phyloP scores from a whole-genome alignment of 2,888 invertebrate genomes.

The Agrotis exclamationis region DNA sequence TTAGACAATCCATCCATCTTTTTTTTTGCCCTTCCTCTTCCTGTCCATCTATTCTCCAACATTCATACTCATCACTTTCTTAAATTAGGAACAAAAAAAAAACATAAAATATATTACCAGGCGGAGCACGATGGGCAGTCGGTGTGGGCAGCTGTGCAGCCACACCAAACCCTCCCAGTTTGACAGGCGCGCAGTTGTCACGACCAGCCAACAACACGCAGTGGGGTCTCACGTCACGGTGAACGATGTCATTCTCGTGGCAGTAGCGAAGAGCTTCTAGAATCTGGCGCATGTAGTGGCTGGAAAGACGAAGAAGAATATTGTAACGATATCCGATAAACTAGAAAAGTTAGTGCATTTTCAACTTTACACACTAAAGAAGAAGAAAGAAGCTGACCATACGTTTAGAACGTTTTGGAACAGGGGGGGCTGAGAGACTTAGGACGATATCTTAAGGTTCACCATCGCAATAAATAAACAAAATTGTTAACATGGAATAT shows the following conservation, averaged over 20 bases:
- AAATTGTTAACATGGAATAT: too few species aligned
- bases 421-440: too few species aligned
- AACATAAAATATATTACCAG: slow-evolving; percentile 70
- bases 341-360: too few species aligned
- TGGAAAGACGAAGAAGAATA: slow-evolving; percentile 82
- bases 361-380: too few species aligned
- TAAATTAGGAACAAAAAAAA: neutral
- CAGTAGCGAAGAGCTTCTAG: slow-evolving; percentile 99
- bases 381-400: too few species aligned
- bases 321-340: neutral
- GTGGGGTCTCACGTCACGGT: slow-evolving; percentile 99
- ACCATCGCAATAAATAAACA: too few species aligned
- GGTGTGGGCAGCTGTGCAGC: slow-evolving; percentile 98
- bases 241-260: slow-evolving; percentile 99
- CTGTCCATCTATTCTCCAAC: too few species aligned
- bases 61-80: too few species aligned
- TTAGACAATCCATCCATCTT: too few species aligned
- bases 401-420: too few species aligned
- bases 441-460: too few species aligned
- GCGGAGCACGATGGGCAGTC: slow-evolving; percentile 89
- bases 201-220: slow-evolving; percentile 98
- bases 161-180: slow-evolving; percentile 99
- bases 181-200: slow-evolving; percentile 99
- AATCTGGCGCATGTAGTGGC: slow-evolving; percentile 99
- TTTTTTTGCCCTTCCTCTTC: too few species aligned